A percentile compares a stretch with the other conserved stretches of the same genome.
phyloP scores from a whole-genome alignment of 2,888 invertebrate species.

The Macrostomum cliftonense region DNA sequence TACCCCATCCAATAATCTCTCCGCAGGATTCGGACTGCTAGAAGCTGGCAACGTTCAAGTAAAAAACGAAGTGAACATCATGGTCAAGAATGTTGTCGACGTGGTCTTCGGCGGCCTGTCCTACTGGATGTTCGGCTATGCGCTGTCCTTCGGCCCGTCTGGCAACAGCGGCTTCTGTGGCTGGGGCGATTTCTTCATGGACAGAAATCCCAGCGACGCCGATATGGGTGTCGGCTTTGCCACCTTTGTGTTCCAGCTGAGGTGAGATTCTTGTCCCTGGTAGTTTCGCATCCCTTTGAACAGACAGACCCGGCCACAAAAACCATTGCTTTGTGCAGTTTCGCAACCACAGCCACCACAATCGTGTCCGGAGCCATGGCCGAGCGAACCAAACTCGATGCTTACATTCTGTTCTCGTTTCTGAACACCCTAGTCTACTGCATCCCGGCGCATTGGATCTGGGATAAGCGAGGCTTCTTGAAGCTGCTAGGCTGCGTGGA shows the following conservation, averaged over 20 bases:
- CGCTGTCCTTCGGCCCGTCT: conserved; percentile 54
- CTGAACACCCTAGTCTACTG: conserved; percentile 16
- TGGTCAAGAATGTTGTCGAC: conserved; percentile 88
- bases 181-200: conserved; percentile 58
- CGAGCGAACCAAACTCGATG: conserved; percentile 22
- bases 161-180: conserved; percentile 61
- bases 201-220: conserved; percentile 42
- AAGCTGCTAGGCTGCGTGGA: conserved; percentile 15
- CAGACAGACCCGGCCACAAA: no score
- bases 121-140: conserved; percentile 84
- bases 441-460: conserved; percentile 18
- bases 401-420: conserved; percentile 22
- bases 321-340: conserved; percentile 8
- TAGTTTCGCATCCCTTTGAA: no score
- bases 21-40: conserved; percentile 66
- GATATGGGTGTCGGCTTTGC: conserved; percentile 67
- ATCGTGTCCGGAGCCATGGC: conserved; percentile 27
- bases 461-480: conserved; percentile 18
- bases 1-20: not conserved
- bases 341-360: conserved; percentile 27
- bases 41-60: conserved; percentile 62
- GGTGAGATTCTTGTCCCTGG: no score
- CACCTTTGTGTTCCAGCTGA: conserved; percentile 61
- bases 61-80: conserved; percentile 78
- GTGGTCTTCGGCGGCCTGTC: conserved; percentile 74